phyloP scores from a whole-genome alignment of 2,888 invertebrate species.

The Leptinotarsa tumamoca region DNA sequence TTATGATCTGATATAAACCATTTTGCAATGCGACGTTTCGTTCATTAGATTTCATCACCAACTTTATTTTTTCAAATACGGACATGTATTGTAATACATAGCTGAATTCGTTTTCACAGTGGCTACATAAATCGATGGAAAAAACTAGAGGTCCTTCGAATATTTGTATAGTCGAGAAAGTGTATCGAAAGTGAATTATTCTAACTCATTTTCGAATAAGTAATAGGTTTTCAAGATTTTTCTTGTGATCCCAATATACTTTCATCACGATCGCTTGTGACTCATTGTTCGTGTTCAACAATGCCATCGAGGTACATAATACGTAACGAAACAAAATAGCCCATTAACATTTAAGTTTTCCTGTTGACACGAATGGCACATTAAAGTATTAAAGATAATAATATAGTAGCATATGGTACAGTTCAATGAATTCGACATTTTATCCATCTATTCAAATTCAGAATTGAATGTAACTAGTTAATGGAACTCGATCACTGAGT shows the following conservation, averaged over 20 bases:
- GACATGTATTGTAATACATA: too few relatives aligned
- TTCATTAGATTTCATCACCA: too few relatives aligned
- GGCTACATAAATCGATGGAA: too few relatives aligned
- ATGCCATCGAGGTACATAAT: background rate
- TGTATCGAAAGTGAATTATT: background rate
- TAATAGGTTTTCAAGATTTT: background rate
- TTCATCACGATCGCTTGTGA: background rate
- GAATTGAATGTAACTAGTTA: conserved; percentile 25
- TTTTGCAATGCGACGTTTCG: too few relatives aligned
- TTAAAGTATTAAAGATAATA: conserved; percentile 17
- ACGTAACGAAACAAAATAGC: background rate
- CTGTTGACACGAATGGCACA: conserved; percentile 6
- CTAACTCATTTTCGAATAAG: background rate
- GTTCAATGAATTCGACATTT: conserved; percentile 27
- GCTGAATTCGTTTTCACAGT: too few relatives aligned
- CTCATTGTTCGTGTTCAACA: conserved; percentile 6
- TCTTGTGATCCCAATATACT: background rate
- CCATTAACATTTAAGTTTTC: background rate
- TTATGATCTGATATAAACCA: too few relatives aligned
- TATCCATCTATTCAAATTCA: conserved; percentile 6
- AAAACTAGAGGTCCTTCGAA: too few relatives aligned
- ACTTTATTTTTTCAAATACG: too few relatives aligned
- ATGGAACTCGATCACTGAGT: conserved; percentile 18
- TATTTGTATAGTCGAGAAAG: background rate
- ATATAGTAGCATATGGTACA: conserved; percentile 12